These are phyloP conservation scores for cattle (Bos taurus) DNA, from an alignment of 2,113 vertebrate genomes.

Conservation along the genomic window DNA sequence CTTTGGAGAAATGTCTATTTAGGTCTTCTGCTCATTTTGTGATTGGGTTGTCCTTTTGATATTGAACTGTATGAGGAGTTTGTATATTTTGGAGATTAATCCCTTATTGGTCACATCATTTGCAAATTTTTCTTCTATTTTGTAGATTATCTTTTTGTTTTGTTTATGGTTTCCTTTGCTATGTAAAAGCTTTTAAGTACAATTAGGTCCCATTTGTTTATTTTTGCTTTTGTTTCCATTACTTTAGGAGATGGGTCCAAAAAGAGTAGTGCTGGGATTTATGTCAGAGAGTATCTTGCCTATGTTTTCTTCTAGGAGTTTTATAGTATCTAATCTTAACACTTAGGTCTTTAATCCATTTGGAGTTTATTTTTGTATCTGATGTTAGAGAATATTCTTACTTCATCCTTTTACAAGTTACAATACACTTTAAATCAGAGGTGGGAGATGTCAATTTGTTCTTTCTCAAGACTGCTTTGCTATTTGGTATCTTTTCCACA, in stretches of 20 bases:
- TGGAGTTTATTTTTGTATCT: background rate
- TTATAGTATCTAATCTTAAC: background rate
- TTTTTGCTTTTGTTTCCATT: background rate
- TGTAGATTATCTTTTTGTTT: background rate
- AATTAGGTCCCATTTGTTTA: background rate
- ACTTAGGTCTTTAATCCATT: background rate
- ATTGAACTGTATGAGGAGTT: background rate
- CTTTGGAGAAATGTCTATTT: background rate
- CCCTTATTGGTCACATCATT: background rate
- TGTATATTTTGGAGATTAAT: background rate
- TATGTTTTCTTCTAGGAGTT: background rate
- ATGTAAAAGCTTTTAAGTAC: background rate
- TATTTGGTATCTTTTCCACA: background rate
- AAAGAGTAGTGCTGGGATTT: background rate
- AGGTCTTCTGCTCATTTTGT: background rate
- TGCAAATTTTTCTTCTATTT: background rate
- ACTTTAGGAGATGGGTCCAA: background rate
- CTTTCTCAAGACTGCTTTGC: background rate
- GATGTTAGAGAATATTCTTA: background rate
- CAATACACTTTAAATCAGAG: background rate
- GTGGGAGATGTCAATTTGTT: background rate
- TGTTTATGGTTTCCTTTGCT: background rate
- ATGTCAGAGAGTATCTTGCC: background rate
- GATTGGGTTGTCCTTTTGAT: background rate
- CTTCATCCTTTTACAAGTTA: background rate